Percentiles rank a stretch among this genome's conserved stretches.
These are phyloP conservation scores for Arenaria interpres DNA, from an alignment of 2,113 vertebrate species.

Conservation along the genomic window DNA sequence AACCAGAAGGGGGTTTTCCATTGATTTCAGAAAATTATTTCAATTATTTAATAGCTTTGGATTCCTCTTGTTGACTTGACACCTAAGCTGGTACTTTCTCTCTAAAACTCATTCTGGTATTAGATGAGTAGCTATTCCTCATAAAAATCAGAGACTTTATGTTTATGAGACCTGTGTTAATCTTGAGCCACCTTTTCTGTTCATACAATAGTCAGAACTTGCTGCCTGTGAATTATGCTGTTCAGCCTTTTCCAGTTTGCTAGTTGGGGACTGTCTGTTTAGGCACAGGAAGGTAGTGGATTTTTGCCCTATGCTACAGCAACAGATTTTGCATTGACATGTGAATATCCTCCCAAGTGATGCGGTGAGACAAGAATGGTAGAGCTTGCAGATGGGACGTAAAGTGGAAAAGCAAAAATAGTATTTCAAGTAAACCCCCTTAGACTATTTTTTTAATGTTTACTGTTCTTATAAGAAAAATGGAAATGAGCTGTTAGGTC, in stretches of 20 bases:
- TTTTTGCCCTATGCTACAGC: neutral
- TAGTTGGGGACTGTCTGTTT: neutral
- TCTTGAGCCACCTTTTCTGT: neutral
- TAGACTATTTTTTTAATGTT: neutral
- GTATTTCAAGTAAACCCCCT: neutral
- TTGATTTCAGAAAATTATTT: constrained; percentile 6
- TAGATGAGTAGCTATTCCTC: neutral
- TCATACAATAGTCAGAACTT: neutral
- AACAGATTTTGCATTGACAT: neutral
- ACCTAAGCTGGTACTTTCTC: neutral
- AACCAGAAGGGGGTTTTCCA: neutral
- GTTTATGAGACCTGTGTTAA: constrained; percentile 16
- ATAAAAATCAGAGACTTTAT: neutral
- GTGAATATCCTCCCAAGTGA: neutral
- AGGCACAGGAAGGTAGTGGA: neutral
- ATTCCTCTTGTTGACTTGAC: neutral
- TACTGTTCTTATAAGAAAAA: neutral
- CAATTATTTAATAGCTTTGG: neutral
- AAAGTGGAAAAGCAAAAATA: neutral
- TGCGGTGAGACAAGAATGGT: neutral
- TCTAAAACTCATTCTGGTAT: neutral
- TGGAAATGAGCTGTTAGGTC: neutral
- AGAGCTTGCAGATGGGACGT: neutral
- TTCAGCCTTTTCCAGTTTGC: neutral
- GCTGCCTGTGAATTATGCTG: neutral